phyloP scores from a whole-genome alignment of 2,113 vertebrate genomes.

The Toxotes chatareus region DNA sequence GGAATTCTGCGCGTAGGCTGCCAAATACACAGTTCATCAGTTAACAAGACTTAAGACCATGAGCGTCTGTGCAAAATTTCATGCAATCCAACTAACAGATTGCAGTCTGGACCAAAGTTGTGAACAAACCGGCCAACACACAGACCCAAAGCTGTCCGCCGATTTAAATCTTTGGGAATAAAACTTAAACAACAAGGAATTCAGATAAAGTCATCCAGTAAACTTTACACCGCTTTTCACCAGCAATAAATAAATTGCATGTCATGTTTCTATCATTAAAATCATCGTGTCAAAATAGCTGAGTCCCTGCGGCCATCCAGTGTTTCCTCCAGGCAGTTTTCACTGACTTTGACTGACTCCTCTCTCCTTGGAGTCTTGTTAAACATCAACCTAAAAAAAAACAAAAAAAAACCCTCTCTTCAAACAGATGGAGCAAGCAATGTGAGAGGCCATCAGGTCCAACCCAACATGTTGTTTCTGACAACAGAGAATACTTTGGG shows the following conservation, averaged over 20 bases:
- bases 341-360: constrained; percentile 41
- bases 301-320: not conserved
- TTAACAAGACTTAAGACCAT: too few species aligned
- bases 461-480: constrained; percentile 66
- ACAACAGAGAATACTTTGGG: constrained; percentile 69
- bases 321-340: constrained; percentile 18
- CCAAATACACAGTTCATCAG: too few species aligned
- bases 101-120: too few species aligned
- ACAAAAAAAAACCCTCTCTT: constrained; percentile 18
- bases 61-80: too few species aligned
- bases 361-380: constrained; percentile 53
- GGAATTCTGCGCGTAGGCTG: not conserved
- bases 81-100: too few species aligned
- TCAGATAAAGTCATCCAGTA: not conserved
- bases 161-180: not conserved
- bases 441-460: constrained; percentile 63
- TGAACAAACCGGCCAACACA: too few species aligned
- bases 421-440: constrained; percentile 68
- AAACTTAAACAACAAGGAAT: not conserved
- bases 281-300: not conserved
- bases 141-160: not conserved
- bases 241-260: not conserved
- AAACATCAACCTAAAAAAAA: constrained; percentile 59
- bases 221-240: not conserved
- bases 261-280: not conserved